phyloP scores from a whole-genome alignment of 2,888 invertebrate species.

The Macrosiphum euphorbiae region DNA sequence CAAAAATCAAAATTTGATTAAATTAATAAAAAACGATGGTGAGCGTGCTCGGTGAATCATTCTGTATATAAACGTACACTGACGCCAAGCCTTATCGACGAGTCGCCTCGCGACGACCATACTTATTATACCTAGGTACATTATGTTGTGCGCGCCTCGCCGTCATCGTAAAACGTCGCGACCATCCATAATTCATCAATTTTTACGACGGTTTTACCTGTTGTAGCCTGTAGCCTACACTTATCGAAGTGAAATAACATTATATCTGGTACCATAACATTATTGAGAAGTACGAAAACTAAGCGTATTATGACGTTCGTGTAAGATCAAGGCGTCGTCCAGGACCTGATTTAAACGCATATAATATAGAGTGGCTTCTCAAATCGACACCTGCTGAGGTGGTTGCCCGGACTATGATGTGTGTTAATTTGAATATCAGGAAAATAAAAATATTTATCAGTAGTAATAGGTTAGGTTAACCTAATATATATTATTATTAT shows the following conservation, averaged over 20 bases:
- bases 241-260: neutral
- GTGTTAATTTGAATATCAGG: too few relatives aligned
- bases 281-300: neutral
- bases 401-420: too few relatives aligned
- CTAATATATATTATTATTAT: neutral
- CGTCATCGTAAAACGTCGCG: neutral
- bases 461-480: neutral
- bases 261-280: neutral
- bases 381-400: neutral
- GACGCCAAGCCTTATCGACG: neutral
- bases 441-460: neutral
- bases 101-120: neutral
- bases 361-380: neutral
- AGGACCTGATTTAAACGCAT: neutral
- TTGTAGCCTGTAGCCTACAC: neutral
- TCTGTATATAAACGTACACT: neutral
- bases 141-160: neutral
- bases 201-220: neutral
- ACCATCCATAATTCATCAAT: slow-evolving; percentile 5
- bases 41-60: too few relatives aligned
- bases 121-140: neutral
- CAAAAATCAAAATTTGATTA: too few relatives aligned
- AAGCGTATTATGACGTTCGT: neutral
- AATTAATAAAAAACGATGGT: too few relatives aligned
- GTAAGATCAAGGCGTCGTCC: neutral